These are phyloP conservation scores for Scaptomyza graminum DNA, from an alignment of 1,140 invertebrate genomes.

Conservation along the genomic window DNA sequence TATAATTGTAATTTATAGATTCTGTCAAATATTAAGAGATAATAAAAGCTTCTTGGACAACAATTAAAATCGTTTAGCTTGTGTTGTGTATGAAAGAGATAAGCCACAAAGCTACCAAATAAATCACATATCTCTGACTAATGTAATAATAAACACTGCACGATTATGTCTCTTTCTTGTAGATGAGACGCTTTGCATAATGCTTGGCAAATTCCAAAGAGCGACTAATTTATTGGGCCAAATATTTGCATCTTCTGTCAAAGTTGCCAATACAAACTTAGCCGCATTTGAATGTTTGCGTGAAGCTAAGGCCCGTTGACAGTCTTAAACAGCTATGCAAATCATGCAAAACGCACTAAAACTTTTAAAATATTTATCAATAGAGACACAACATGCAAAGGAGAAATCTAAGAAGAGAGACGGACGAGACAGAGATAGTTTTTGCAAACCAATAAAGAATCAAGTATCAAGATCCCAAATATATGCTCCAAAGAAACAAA, in stretches of 20 bases:
- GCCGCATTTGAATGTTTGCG: constrained; percentile 25
- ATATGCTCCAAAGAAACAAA: constrained; percentile 48
- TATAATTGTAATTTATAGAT: neutral
- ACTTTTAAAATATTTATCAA: constrained; percentile 60
- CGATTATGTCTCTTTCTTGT: neutral
- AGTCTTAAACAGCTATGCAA: constrained; percentile 32
- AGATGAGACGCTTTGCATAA: constrained; percentile 31
- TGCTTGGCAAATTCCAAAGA: constrained; percentile 35
- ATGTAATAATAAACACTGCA: neutral
- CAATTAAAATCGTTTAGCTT: neutral
- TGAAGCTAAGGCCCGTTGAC: constrained; percentile 43
- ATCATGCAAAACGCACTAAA: constrained; percentile 43
- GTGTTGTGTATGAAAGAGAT: neutral
- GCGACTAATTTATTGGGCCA: constrained; percentile 46
- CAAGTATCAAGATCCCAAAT: constrained; percentile 51
- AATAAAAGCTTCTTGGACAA: neutral
- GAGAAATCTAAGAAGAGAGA: constrained; percentile 11
- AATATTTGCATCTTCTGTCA: constrained; percentile 44
- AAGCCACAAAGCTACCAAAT: neutral
- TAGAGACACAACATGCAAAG: constrained; percentile 31
- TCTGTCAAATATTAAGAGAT: neutral
- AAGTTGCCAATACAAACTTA: constrained; percentile 34
- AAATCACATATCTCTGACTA: constrained; percentile 8
- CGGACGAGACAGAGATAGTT: constrained; percentile 18
- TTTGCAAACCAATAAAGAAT: constrained; percentile 44